Conservation (phyloP, 2,113 vertebrate genomes). For the Cyanoramphus novaezelandiae region DNA sequence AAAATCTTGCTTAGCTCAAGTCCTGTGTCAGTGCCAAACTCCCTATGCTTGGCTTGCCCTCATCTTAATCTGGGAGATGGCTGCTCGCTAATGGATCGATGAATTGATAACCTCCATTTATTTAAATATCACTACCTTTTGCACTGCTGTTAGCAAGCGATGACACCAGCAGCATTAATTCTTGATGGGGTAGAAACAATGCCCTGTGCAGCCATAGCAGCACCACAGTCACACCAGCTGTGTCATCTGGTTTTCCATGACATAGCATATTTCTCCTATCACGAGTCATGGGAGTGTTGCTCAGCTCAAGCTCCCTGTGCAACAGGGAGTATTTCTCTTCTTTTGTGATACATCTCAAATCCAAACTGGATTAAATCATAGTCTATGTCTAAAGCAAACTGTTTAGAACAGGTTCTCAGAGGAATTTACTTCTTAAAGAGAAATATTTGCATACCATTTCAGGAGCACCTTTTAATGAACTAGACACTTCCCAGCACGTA, state of each 20-base stretch:
- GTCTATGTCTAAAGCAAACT: background rate
- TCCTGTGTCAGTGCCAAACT: background rate
- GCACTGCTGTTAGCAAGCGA: background rate
- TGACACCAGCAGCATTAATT: background rate
- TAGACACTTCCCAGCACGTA: background rate
- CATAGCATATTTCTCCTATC: background rate
- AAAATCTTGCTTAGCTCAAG: background rate
- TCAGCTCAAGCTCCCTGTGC: background rate
- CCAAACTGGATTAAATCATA: background rate
- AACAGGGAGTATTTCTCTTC: background rate
- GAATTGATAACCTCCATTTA: background rate
- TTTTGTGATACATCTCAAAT: background rate
- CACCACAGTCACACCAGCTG: rapidly evolving
- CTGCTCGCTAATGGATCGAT: background rate
- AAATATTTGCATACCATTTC: background rate
- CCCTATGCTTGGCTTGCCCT: background rate
- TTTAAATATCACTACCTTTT: rapidly evolving
- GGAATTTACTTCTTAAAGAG: background rate
- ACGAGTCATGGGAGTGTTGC: background rate
- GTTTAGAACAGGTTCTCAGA: constrained; percentile 3
- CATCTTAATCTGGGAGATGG: rapidly evolving
- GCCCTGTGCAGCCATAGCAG: rapidly evolving
- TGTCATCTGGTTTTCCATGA: rapidly evolving
- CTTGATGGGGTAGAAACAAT: background rate
- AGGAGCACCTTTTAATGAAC: background rate